A percentile compares a stretch with the other conserved stretches of the same genome.
These are phyloP conservation scores for Mesocricetus auratus DNA, from an alignment of 2,113 vertebrate species.

Conservation along the genomic window DNA sequence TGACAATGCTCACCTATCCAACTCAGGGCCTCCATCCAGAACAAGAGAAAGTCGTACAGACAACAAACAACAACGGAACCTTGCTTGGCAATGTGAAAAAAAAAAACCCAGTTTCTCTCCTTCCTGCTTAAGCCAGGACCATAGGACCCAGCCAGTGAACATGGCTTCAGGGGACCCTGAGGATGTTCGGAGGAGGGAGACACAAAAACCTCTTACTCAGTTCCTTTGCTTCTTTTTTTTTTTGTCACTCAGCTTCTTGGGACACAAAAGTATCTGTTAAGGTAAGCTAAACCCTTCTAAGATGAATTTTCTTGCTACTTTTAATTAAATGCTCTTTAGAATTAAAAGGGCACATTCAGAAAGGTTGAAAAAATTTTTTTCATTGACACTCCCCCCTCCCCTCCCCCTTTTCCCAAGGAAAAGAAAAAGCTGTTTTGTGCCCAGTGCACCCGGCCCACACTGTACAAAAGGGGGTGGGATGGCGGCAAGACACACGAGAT, in stretches of 20 bases:
- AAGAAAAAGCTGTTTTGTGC: conserved; percentile 93
- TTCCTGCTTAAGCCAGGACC: background rate
- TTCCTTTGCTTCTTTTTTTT: background rate
- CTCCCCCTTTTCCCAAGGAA: conserved; percentile 95
- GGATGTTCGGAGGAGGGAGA: background rate
- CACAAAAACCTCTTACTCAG: conserved; percentile 7
- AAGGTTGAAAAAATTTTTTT: conserved; percentile 89
- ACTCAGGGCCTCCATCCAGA: background rate
- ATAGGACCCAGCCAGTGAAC: background rate
- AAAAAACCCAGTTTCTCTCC: background rate
- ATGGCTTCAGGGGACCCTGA: background rate
- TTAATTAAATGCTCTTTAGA: conserved; percentile 92
- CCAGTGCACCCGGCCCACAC: conserved; percentile 91
- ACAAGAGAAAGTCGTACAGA: background rate
- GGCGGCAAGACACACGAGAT: conserved; percentile 95
- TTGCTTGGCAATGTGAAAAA: too few relatives aligned
- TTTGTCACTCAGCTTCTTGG: conserved; percentile 73
- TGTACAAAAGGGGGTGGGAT: conserved; percentile 99
- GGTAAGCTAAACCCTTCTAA: conserved; percentile 91
- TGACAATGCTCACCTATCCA: background rate
- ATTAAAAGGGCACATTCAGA: conserved; percentile 93
- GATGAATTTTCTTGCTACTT: conserved; percentile 90
- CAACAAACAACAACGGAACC: background rate
- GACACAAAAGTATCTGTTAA: conserved; percentile 89
- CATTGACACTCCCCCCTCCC: conserved; percentile 89